phyloP scores from a whole-genome alignment of 2,113 vertebrate genomes.

The Empidonax traillii region DNA sequence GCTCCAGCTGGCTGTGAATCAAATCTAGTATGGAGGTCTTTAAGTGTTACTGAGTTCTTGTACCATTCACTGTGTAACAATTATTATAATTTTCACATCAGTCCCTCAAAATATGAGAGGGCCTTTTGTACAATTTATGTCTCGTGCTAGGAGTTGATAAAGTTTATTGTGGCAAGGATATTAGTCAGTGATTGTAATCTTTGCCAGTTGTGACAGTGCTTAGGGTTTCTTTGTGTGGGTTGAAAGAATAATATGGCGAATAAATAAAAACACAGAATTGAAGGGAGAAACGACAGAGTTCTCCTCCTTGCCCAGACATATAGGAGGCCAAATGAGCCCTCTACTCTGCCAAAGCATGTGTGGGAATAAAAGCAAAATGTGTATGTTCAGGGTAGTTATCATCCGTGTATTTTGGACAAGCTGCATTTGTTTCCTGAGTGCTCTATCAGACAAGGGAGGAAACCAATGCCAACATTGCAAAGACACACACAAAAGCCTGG shows the following conservation, averaged over 20 bases:
- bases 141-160: not conserved
- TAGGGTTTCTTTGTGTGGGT: not conserved
- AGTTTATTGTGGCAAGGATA: slow-evolving; percentile 12
- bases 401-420: not conserved
- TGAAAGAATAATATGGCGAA: not conserved
- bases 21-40: slow-evolving; percentile 6
- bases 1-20: slow-evolving; percentile 26
- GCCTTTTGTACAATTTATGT: slow-evolving; percentile 14
- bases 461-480: slow-evolving; percentile 1
- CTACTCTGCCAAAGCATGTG: not conserved
- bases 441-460: not conserved
- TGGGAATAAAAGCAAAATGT: slow-evolving; percentile 6
- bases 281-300: not conserved
- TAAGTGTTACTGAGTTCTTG: slow-evolving; percentile 6
- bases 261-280: slow-evolving; percentile 24
- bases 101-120: not conserved
- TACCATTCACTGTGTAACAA: not conserved
- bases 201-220: not conserved
- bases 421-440: slow-evolving; percentile 5
- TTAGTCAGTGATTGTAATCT: slow-evolving; percentile 9
- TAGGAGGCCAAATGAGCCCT: not conserved
- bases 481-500: slow-evolving; percentile 9
- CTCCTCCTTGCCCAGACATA: not conserved
- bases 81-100: not conserved
- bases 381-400: not conserved